These are phyloP conservation scores for Hiodon alosoides DNA, from an alignment of 2,113 vertebrate species.

Conservation along the genomic window DNA sequence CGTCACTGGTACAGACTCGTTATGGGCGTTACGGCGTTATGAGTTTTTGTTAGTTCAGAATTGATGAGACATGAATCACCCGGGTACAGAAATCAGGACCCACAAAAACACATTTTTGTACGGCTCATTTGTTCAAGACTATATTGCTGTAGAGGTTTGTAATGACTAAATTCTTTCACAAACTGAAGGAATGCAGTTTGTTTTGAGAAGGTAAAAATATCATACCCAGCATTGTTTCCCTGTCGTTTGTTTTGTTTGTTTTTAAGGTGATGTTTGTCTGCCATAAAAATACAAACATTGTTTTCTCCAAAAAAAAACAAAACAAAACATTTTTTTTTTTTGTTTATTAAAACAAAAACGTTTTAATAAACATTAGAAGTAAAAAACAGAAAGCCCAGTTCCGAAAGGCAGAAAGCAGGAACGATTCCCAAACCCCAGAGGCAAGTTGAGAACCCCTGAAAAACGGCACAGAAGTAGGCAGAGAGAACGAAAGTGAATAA, in stretches of 20 bases:
- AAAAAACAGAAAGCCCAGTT: no score
- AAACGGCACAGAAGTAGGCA: no score
- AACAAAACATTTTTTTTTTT: slow-evolving; percentile 1
- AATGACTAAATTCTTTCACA: not conserved
- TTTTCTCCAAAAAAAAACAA: not conserved
- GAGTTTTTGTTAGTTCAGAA: not conserved
- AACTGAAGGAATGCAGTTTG: not conserved
- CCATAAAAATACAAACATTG: not conserved
- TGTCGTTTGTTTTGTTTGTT: not conserved
- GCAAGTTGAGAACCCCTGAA: not conserved
- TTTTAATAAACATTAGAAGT: no score
- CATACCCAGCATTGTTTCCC: no score
- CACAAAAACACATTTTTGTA: not conserved
- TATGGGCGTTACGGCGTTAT: not conserved
- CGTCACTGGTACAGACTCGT: no score
- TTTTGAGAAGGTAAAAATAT: not conserved
- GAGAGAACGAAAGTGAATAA: not conserved
- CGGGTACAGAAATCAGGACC: not conserved
- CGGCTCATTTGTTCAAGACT: slow-evolving; percentile 4
- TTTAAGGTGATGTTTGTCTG: not conserved
- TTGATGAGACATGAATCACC: not conserved
- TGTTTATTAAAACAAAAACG: not conserved
- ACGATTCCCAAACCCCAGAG: not conserved
- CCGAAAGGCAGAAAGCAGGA: no score
- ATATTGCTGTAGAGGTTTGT: slow-evolving; percentile 1